Evolutionary conservation across 2,797 vertebrate genomes (phyloP).

Genomic region (Argentina silus): DNA sequence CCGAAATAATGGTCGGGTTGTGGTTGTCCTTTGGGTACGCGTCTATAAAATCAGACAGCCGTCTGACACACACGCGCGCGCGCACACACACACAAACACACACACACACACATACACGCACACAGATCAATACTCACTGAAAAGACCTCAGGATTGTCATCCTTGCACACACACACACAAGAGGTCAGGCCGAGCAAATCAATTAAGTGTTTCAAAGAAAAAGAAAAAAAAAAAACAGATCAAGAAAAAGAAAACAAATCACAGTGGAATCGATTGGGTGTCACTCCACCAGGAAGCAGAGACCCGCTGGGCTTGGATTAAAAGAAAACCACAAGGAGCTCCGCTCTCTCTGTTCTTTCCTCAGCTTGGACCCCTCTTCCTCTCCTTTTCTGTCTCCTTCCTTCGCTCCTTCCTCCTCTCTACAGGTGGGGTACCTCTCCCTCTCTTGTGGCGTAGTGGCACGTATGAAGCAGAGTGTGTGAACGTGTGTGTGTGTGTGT

Average conservation of each 20-base stretch:
- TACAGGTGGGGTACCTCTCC: neutral
- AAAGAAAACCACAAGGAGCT: neutral
- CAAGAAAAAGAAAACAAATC: neutral
- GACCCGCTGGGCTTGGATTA: neutral
- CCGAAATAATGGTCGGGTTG: neutral
- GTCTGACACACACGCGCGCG: neutral
- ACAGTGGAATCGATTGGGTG: constrained; percentile 1
- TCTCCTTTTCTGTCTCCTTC: neutral
- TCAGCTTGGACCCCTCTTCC: neutral
- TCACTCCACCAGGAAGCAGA: neutral
- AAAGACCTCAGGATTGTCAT: constrained; percentile 68
- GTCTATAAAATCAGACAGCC: neutral
- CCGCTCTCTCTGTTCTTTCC: neutral
- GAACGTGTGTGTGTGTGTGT: neutral
- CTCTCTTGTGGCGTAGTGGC: neutral
- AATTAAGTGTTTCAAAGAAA: neutral
- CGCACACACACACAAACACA: constrained; percentile 17
- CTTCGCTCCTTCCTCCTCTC: neutral
- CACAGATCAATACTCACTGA: constrained; percentile 50
- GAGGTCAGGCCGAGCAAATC: neutral
- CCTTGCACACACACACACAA: constrained; percentile 17
- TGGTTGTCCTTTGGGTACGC: neutral
- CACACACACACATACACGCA: neutral
- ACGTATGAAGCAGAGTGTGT: neutral
- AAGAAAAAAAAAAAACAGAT: neutral